Evolutionary conservation across 2,888 invertebrate genomes (phyloP), one percentile per base, ranked within the genome.

Genomic region (Seladonia tumulorum): DNA sequence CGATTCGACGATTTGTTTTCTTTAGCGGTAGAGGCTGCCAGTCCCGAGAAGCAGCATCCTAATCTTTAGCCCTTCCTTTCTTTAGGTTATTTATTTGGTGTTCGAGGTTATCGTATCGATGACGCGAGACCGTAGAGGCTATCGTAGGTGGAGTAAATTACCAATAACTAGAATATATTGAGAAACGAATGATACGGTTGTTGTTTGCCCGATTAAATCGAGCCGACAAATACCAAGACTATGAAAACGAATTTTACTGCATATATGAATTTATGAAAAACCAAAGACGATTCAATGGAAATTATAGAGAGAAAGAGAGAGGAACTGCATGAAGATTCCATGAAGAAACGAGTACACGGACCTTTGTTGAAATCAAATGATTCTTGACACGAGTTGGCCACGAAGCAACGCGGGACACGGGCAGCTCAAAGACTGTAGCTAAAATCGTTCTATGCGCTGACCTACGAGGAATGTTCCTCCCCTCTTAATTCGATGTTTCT

Each of bases 381-480:
- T 83, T 76, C 57, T 79, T 79, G 29, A 76, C 49, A 57, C 71
- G 72, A 79, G 79, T 60, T 84, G 76, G 82, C 75, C 63, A 39
- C 68, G 76, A 60, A 60, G 84, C 74, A 53, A 74, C 75, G 63
- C 83, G 66, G 75, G 70, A 74, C 85, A 75, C 89, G 84, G 85
- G 85, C 87, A 86, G 88, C 91, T 89, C 87, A 90, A 92, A 93
- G 91, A 92, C 92, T 90, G 88, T 71, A 81, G 88, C 93, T 93
- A 94, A 94, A 94, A 94, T 91, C 91, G 93, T 92, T 92, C 88
- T 82, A 81, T 70, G 83, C 87, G 78, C 88, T 93, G 93, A 94
- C 93, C 94, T 92, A 92, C 90, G 91, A 90, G 91, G 93, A 94
- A 94, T 93, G 93, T 85, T 73, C 74, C 81, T 76, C 75, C 79